phyloP scores from a whole-genome alignment of 1,140 invertebrate species.

The Drosophila littoralis region DNA sequence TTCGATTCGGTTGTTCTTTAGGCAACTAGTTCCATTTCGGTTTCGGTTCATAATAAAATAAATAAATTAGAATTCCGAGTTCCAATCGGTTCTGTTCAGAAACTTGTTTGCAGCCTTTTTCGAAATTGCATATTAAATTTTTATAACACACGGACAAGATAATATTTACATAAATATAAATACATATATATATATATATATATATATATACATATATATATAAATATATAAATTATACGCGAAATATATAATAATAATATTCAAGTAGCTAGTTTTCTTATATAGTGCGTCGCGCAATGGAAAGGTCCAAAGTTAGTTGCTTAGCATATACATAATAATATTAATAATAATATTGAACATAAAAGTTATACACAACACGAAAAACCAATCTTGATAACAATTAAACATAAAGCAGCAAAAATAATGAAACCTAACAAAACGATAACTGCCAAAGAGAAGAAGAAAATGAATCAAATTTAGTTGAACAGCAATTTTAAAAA shows the following conservation, averaged over 20 bases:
- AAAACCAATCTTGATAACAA: not conserved
- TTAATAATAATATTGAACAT: slow-evolving; percentile 35
- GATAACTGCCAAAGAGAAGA: slow-evolving; percentile 75
- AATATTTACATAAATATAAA: slow-evolving; percentile 17
- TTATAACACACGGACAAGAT: slow-evolving; percentile 41
- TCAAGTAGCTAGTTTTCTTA: slow-evolving; percentile 83
- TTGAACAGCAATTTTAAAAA: slow-evolving; percentile 48
- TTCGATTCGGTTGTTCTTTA: no score
- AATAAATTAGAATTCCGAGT: no score
- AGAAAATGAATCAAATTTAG: slow-evolving; percentile 58
- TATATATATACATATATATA: slow-evolving; percentile 18
- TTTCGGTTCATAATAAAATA: no score
- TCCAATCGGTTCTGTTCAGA: no score
- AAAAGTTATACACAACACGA: slow-evolving; percentile 43
- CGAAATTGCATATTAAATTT: slow-evolving; percentile 44
- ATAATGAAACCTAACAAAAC: slow-evolving; percentile 69
- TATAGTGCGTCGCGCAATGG: slow-evolving; percentile 82
- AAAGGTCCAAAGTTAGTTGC: slow-evolving; percentile 82
- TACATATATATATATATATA: slow-evolving; percentile 17
- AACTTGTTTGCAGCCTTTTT: slow-evolving; percentile 34
- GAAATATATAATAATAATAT: slow-evolving; percentile 52
- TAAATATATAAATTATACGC: slow-evolving; percentile 23
- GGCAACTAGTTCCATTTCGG: no score
- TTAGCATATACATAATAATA: slow-evolving; percentile 76
- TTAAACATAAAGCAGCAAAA: not conserved